phyloP scores from a whole-genome alignment of 2,113 vertebrate species.

The Eurypyga helias region DNA sequence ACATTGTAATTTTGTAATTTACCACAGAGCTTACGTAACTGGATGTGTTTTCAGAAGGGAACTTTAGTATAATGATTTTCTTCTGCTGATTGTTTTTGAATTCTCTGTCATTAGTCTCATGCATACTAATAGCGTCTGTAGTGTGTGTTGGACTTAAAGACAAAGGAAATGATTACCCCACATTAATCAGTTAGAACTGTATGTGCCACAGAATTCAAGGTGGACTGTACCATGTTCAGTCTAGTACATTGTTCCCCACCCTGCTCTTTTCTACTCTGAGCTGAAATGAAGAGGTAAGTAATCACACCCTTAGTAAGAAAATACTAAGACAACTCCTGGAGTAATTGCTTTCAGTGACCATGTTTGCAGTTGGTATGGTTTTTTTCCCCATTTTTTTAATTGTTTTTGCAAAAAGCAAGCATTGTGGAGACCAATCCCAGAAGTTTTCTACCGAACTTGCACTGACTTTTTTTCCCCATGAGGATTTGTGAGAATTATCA shows the following conservation, averaged over 20 bases:
- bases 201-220: background rate
- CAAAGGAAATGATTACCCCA: background rate
- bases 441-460: background rate
- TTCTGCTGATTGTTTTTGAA: background rate
- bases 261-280: background rate
- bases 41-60: background rate
- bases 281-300: background rate
- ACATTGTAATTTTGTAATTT: background rate
- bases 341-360: background rate
- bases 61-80: background rate
- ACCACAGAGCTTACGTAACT: background rate
- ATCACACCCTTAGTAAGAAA: background rate
- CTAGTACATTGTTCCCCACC: background rate
- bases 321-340: background rate
- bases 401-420: background rate
- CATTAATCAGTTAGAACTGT: background rate
- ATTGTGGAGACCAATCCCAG: background rate
- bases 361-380: background rate
- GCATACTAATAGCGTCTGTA: fast-evolving
- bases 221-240: background rate
- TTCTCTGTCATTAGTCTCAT: background rate
- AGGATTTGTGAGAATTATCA: background rate
- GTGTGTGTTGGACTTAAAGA: background rate
- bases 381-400: background rate
- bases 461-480: background rate